Conservation (phyloP, 2,797 vertebrate species). For the Neosalanx taihuensis region DNA sequence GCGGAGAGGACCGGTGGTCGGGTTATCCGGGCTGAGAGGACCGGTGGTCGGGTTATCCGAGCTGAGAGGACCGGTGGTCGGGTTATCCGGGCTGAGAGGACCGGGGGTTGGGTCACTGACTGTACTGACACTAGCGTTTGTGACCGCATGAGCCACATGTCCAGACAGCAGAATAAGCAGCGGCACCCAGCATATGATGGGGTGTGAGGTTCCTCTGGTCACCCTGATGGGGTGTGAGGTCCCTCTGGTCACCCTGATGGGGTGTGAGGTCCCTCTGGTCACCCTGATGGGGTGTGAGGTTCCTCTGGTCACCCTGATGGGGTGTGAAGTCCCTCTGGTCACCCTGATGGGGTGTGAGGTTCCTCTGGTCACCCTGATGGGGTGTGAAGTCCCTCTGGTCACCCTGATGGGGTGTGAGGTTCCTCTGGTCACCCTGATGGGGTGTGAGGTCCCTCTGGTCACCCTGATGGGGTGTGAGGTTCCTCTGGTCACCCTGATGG, state of each 20-base stretch:
- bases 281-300: conserved; percentile 11
- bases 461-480: conserved; percentile 11
- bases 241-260: conserved; percentile 58
- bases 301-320: too few relatives aligned
- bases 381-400: too few relatives aligned
- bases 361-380: too few relatives aligned
- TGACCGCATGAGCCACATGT: conserved; percentile 24
- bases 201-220: conserved; percentile 44
- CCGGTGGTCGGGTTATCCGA: too few relatives aligned
- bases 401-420: conserved; percentile 11
- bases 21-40: too few relatives aligned
- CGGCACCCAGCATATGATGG: conserved; percentile 14
- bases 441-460: too few relatives aligned
- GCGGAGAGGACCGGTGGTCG: too few relatives aligned
- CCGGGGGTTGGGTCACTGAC: conserved; percentile 14
- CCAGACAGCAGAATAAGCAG: conserved; percentile 37
- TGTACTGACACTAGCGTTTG: conserved; percentile 21
- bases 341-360: conserved; percentile 11
- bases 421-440: too few relatives aligned
- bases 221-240: conserved; percentile 10
- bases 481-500: too few relatives aligned
- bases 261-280: too few relatives aligned
- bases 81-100: conserved; percentile 20
- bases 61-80: conserved; percentile 22
- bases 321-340: too few relatives aligned